These are phyloP conservation scores for Melipona beecheii DNA, from an alignment of 2,888 invertebrate genomes.

Conservation along the genomic window DNA sequence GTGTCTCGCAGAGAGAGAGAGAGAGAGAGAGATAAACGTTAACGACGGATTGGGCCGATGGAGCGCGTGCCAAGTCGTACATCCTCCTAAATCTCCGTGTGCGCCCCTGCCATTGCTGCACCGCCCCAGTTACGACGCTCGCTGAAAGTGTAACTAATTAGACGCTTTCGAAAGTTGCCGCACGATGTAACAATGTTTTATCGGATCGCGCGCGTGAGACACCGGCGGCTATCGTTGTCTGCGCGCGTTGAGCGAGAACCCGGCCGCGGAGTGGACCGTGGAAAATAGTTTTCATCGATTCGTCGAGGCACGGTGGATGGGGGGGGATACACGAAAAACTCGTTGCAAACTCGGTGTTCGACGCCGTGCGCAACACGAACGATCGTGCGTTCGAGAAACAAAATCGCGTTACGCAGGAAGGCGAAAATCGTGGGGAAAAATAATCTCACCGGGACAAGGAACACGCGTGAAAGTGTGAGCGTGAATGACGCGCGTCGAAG, in stretches of 20 bases:
- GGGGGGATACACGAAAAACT: neutral
- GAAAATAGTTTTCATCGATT: constrained; percentile 36
- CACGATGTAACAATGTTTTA: constrained; percentile 61
- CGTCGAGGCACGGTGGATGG: neutral
- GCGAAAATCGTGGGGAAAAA: neutral
- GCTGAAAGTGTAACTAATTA: constrained; percentile 73
- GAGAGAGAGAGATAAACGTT: neutral
- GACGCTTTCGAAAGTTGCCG: constrained; percentile 69
- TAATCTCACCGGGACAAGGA: constrained; percentile 10
- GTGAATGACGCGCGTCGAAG: too few relatives aligned
- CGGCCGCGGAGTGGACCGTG: constrained; percentile 17
- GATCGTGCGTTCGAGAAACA: too few relatives aligned
- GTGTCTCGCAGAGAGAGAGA: neutral
- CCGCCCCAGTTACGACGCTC: constrained; percentile 64
- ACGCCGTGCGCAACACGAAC: too few relatives aligned
- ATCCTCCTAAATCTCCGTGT: constrained; percentile 21
- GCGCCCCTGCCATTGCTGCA: constrained; percentile 42
- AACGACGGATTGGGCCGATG: too few relatives aligned
- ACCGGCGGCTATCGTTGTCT: constrained; percentile 32
- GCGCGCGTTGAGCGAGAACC: constrained; percentile 19
- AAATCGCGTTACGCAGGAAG: neutral
- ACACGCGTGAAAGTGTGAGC: too few relatives aligned
- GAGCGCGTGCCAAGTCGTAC: constrained; percentile 19
- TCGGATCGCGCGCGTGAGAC: constrained; percentile 33
- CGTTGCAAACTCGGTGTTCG: too few relatives aligned